These are phyloP conservation scores for Suncus etruscus DNA, from an alignment of 2,113 vertebrate genomes.

Conservation along the genomic window DNA sequence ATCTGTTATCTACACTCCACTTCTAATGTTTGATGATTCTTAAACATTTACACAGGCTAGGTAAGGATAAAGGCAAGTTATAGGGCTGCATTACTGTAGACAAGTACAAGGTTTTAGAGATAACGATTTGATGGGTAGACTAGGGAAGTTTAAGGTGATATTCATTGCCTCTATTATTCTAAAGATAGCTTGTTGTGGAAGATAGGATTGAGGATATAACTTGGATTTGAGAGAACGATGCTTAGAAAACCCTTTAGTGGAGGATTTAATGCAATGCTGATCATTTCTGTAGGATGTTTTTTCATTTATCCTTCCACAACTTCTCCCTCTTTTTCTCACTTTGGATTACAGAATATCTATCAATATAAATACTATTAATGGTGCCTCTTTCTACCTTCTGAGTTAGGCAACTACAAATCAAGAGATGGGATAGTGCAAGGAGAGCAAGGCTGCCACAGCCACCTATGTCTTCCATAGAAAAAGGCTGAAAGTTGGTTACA, in stretches of 20 bases:
- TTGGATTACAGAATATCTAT: background rate
- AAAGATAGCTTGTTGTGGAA: conserved; percentile 44
- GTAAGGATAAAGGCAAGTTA: conserved; percentile 37
- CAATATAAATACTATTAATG: background rate
- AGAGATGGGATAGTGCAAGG: background rate
- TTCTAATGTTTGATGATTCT: conserved; percentile 44
- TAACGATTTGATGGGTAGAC: conserved; percentile 26
- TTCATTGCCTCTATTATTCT: conserved; percentile 14
- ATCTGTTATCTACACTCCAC: conserved; percentile 34
- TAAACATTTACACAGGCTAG: conserved; percentile 15
- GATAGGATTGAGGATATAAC: background rate
- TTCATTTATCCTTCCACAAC: background rate
- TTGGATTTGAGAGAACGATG: background rate
- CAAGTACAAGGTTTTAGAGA: conserved; percentile 23
- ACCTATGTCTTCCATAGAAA: background rate
- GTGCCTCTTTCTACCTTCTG: background rate
- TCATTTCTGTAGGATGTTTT: background rate
- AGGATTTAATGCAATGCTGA: background rate
- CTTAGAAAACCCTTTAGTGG: background rate
- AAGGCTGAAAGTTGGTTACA: background rate
- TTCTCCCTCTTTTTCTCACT: background rate
- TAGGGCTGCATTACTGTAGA: background rate
- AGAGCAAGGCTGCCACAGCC: background rate
- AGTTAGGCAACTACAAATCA: background rate
- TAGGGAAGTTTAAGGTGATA: conserved; percentile 20